Conservation (phyloP, 2,113 vertebrate species). For the Ophiodon elongatus region DNA sequence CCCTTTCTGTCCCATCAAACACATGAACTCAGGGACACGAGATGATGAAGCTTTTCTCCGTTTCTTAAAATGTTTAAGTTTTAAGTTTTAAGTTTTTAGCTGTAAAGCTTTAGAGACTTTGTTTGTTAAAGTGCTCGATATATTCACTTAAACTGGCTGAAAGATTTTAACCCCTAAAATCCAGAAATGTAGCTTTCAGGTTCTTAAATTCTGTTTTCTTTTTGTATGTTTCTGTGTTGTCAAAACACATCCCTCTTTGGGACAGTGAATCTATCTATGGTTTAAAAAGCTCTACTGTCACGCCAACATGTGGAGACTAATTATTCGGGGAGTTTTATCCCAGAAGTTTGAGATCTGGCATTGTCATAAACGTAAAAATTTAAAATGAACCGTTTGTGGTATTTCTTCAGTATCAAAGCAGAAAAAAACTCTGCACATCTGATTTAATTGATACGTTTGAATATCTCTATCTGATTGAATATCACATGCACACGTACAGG, state of each 20-base stretch:
- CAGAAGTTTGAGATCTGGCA: too few species aligned
- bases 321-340: too few species aligned
- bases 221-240: neutral
- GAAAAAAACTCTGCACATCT: neutral
- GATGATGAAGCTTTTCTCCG: too few species aligned
- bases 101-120: neutral
- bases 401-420: neutral
- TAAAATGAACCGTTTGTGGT: neutral
- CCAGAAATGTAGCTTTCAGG: neutral
- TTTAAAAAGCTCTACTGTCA: too few species aligned
- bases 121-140: neutral
- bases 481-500: slow-evolving; percentile 73
- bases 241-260: too few species aligned
- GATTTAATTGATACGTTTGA: neutral
- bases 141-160: neutral
- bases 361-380: neutral
- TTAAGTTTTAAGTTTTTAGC: neutral
- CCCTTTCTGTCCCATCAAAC: neutral
- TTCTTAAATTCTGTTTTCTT: neutral
- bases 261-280: too few species aligned
- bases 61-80: neutral
- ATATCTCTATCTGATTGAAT: neutral
- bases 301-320: too few species aligned
- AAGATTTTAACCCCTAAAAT: neutral
- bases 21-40: neutral